phyloP scores from a whole-genome alignment of 2,797 vertebrate species.

The Spea hammondii region DNA sequence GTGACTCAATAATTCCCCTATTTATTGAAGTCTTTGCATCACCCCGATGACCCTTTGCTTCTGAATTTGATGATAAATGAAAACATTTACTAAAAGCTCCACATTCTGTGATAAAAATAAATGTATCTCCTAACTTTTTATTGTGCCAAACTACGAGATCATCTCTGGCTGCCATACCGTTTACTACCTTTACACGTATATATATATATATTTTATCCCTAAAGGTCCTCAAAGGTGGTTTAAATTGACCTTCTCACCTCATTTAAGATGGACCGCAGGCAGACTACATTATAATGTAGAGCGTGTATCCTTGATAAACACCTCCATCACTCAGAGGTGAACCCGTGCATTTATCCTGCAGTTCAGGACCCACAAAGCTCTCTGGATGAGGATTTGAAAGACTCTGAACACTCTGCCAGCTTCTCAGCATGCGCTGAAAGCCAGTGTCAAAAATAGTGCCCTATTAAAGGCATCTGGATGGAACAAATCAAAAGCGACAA shows the following conservation, averaged over 20 bases:
- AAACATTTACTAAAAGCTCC: conserved; percentile 36
- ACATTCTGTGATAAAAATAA: conserved; percentile 44
- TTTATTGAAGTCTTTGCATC: conserved; percentile 44
- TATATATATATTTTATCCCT: conserved; percentile 37
- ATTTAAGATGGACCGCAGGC: conserved; percentile 48
- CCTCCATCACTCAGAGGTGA: conserved; percentile 51
- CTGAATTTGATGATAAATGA: conserved; percentile 35
- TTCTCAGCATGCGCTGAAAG: conserved; percentile 42
- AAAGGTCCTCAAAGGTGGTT: conserved; percentile 45
- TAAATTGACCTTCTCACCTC: conserved; percentile 45
- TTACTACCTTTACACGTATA: conserved; percentile 39
- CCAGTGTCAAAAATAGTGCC: conserved; percentile 36
- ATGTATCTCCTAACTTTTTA: conserved; percentile 41
- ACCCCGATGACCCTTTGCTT: conserved; percentile 37
- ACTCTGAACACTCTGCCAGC: conserved; percentile 43
- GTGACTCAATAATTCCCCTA: conserved; percentile 39
- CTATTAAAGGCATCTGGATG: conserved; percentile 53
- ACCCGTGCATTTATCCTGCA: conserved; percentile 44
- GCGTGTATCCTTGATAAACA: conserved; percentile 51
- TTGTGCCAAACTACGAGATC: conserved; percentile 41
- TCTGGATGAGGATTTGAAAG: conserved; percentile 51
- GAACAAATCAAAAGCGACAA: conserved; percentile 52
- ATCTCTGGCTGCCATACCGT: conserved; percentile 48
- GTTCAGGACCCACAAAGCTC: conserved; percentile 50
- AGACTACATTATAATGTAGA: conserved; percentile 49